Conservation (phyloP, 1,140 invertebrate species). For the Coenobita brevimanus region DNA sequence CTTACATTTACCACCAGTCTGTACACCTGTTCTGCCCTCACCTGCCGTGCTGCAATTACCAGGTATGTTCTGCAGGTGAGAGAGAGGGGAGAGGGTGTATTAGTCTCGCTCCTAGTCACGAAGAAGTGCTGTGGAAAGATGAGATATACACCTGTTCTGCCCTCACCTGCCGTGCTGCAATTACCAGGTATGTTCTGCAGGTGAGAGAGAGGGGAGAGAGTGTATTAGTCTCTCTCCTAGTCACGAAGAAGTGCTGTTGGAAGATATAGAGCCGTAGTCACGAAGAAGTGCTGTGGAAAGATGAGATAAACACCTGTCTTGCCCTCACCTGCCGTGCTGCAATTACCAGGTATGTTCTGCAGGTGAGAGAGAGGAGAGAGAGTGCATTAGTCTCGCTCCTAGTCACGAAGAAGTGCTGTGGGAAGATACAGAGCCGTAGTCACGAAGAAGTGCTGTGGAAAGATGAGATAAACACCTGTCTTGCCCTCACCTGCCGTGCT, state of each 20-base stretch:
- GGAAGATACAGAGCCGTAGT: too few relatives aligned
- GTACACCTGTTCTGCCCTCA: conserved; percentile 90
- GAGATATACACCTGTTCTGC: conserved; percentile 91
- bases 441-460: too few relatives aligned
- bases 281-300: too few relatives aligned
- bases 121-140: too few relatives aligned
- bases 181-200: conserved; percentile 87
- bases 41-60: conserved; percentile 87
- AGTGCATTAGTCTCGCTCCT: too few relatives aligned
- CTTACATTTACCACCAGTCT: conserved; percentile 86
- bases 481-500: conserved; percentile 88
- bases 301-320: conserved; percentile 89
- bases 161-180: conserved; percentile 88
- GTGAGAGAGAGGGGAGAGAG: not conserved
- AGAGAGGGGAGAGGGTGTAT: too few relatives aligned
- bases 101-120: too few relatives aligned
- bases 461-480: conserved; percentile 90
- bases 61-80: conserved; percentile 83
- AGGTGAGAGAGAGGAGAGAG: not conserved
- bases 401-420: too few relatives aligned
- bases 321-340: conserved; percentile 89
- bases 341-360: conserved; percentile 89
- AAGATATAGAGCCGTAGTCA: too few relatives aligned
- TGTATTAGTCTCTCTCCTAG: too few relatives aligned
- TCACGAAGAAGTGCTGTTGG: too few relatives aligned